A percentile compares a stretch with the other conserved stretches of the same genome.
phyloP scores from a whole-genome alignment of 2,113 vertebrate species.

The Hydrolagus affinis region DNA sequence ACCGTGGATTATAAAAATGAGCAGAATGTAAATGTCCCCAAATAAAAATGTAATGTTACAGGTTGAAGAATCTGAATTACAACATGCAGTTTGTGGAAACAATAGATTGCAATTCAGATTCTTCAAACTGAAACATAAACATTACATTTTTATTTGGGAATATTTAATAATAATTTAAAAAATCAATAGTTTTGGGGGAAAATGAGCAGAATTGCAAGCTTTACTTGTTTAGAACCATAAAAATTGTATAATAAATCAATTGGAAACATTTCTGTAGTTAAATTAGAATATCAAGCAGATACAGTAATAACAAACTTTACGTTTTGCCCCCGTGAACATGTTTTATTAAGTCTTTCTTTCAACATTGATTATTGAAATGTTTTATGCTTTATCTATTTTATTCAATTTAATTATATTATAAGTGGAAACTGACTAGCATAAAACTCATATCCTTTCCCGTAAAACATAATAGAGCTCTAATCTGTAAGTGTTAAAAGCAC shows the following conservation, averaged over 20 bases:
- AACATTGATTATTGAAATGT: not conserved
- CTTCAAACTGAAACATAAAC: not conserved
- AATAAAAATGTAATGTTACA: not conserved
- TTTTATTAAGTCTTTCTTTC: not conserved
- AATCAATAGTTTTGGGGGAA: no score
- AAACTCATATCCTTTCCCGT: not conserved
- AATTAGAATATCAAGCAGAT: no score
- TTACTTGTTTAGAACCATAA: no score
- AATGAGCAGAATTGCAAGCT: no score
- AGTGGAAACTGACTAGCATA: not conserved
- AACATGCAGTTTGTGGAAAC: not conserved
- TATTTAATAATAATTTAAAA: not conserved
- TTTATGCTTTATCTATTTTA: not conserved
- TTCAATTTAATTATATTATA: not conserved
- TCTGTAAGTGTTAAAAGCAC: not conserved
- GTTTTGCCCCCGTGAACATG: not conserved
- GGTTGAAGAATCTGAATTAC: not conserved
- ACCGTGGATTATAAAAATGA: not conserved
- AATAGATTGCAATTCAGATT: not conserved
- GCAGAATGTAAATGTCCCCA: not conserved
- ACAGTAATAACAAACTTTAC: not conserved
- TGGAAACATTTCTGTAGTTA: no score
- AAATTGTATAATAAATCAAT: no score
- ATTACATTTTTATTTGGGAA: not conserved
- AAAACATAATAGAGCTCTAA: not conserved